Conservation (phyloP, 2,888 invertebrate species). For the Nephrotoma guestfalica region DNA sequence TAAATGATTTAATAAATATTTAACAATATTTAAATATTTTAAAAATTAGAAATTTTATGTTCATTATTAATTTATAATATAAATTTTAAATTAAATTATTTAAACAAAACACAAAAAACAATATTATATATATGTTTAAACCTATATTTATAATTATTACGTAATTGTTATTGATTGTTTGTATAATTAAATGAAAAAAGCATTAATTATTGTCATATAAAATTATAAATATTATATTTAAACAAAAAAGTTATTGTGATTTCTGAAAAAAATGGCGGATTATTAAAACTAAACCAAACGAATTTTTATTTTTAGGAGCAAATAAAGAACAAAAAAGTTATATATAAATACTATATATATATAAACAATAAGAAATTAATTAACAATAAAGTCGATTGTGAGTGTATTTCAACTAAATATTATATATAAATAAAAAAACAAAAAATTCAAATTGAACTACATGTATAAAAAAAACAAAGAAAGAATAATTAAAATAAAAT, state of each 20-base stretch:
- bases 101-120: neutral
- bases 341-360: neutral
- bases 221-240: neutral
- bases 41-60: neutral
- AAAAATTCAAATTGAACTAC: neutral
- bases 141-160: neutral
- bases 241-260: neutral
- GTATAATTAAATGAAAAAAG: neutral
- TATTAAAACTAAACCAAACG: neutral
- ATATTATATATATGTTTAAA: neutral
- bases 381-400: neutral
- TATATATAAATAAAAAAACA: neutral
- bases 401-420: neutral
- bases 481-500: neutral
- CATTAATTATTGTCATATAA: neutral
- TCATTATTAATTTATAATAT: neutral
- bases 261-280: neutral
- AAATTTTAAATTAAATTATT: neutral
- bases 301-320: neutral
- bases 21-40: conserved; percentile 16
- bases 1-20: conserved; percentile 11
- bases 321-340: neutral
- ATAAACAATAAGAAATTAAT: neutral
- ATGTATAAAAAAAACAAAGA: neutral
- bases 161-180: neutral